Evolutionary conservation across 2,113 vertebrate species (phyloP), one percentile per base, ranked within the genome.

Genomic region (Sinosuthora webbiana): DNA sequence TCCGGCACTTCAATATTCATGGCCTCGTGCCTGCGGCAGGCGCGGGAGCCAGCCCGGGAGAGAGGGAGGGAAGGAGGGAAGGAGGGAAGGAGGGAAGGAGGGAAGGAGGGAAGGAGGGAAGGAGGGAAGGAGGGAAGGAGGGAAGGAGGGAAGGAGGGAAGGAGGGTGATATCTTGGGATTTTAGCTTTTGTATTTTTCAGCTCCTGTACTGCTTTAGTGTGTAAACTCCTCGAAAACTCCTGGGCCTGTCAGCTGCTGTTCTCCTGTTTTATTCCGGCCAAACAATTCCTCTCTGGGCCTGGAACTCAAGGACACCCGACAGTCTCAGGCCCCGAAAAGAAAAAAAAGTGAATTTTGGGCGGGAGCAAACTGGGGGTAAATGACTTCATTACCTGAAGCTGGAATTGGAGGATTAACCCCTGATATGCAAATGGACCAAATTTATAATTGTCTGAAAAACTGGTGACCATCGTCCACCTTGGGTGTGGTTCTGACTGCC

Each of bases 1-100:
- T 62, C 74, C 70, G 75, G 94, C 86, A 95, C 96, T 96, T 95
- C 95, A 79, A 79, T 94, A 97, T 97, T 97, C 97, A 97, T 95
- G 94, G 95, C 86, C 53, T 67, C 57, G 52, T 94, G 97, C 98
- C 95, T 70, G 91, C 3, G 95, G 93, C 96, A 83, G 95, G 94
- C 94, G 23, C 94, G 4, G 92, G 86, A 70, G 27, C 80, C 93
- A 44, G 78, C 77, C 41, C 10, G 5, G 28, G 12, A 55, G 52
- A 18, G 50, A 33, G 33, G 25, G n/a, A 39, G 17, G 35, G 39
- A 42, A 24, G 39, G 10, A 57, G 10, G 53, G 30, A 28, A 3
- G 30, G 53, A 25, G 3, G 28, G 13, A 50, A 47, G 11, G 35
- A 19, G 8, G 17, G 27, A 24, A 4, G 28, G 14, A 52, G 13